Evolutionary conservation across 2,797 vertebrate species (phyloP).

Genomic region (Poeciliopsis presidionis): DNA sequence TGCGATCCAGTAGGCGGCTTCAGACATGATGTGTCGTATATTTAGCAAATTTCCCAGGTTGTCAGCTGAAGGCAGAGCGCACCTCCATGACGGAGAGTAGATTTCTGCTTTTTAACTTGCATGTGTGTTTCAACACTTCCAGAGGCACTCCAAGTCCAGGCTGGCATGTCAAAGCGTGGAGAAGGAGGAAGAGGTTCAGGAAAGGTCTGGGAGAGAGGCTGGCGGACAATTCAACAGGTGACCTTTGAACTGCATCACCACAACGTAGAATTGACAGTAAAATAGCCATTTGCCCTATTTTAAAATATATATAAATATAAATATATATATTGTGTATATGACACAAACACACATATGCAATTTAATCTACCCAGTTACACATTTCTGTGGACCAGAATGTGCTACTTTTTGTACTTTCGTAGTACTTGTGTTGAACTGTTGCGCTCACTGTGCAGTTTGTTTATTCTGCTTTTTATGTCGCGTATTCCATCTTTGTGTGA

Average conservation of each 20-base stretch:
- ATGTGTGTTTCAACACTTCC: slow-evolving; percentile 31
- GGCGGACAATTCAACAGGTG: slow-evolving; percentile 90
- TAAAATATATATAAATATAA: no score
- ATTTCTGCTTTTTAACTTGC: slow-evolving; percentile 2
- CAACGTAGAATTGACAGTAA: background rate
- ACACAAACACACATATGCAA: no score
- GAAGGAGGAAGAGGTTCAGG: slow-evolving; percentile 88
- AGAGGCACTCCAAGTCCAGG: slow-evolving; percentile 90
- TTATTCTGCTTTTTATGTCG: no score
- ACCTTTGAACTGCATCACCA: slow-evolving; percentile 46
- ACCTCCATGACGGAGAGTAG: no score
- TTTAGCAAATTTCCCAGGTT: slow-evolving; percentile 22
- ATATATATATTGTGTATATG: no score
- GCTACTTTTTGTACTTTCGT: no score
- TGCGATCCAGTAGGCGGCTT: slow-evolving; percentile 24
- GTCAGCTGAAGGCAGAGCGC: slow-evolving; percentile 2
- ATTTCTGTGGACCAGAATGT: no score
- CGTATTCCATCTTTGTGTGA: no score
- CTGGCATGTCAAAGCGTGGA: slow-evolving; percentile 85
- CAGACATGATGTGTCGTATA: slow-evolving; percentile 8
- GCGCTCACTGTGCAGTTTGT: no score
- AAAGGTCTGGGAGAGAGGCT: slow-evolving; percentile 80
- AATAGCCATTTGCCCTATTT: no score
- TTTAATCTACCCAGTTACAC: no score
- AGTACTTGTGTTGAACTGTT: no score